Percentiles rank a stretch among this genome's conserved stretches.
These are phyloP conservation scores for Neolamprologus fasciatus DNA, from an alignment of 2,113 vertebrate species.

Conservation along the genomic window DNA sequence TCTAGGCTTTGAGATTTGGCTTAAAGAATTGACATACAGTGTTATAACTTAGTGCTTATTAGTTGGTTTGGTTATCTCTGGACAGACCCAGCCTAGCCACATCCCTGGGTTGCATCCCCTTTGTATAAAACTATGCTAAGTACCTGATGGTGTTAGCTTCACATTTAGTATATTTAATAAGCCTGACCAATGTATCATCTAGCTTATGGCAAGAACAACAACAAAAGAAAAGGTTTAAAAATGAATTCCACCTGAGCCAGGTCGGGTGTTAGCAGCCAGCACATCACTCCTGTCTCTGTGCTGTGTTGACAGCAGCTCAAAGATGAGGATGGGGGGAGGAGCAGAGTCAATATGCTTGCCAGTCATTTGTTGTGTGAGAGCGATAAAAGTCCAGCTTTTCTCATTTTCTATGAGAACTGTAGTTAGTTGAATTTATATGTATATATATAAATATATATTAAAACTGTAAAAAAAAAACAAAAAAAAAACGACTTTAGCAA, in stretches of 20 bases:
- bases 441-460: constrained; percentile 74
- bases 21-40: not conserved
- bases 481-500: constrained; percentile 37
- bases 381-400: constrained; percentile 62
- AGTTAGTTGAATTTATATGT: constrained; percentile 71
- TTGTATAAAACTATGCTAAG: not conserved
- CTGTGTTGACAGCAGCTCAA: not conserved
- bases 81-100: not conserved
- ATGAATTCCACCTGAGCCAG: not conserved
- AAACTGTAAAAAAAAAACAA: constrained; percentile 28
- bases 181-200: not conserved
- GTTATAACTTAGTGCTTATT: not conserved
- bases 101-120: not conserved
- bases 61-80: not conserved
- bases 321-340: not conserved
- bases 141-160: not conserved
- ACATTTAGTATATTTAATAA: not conserved
- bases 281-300: not conserved
- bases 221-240: not conserved
- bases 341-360: constrained; percentile 42
- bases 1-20: not conserved
- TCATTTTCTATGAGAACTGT: constrained; percentile 74
- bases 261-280: not conserved
- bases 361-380: constrained; percentile 59
- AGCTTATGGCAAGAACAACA: not conserved